phyloP scores from a whole-genome alignment of 2,797 vertebrate species.

The Gymnoscopelus braueri region DNA sequence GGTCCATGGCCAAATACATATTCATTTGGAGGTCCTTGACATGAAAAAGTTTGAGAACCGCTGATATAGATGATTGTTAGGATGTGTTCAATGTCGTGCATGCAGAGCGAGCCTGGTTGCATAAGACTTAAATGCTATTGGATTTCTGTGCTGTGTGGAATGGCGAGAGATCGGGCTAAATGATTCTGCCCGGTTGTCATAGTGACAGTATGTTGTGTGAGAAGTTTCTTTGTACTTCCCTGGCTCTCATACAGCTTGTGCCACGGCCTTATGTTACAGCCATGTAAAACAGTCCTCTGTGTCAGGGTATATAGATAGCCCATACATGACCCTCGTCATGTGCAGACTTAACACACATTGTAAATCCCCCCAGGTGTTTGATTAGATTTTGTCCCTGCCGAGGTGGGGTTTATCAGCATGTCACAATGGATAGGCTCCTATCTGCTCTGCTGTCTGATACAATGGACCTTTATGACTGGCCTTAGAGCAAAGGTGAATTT shows the following conservation, averaged over 20 bases:
- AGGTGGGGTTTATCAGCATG: constrained; percentile 13
- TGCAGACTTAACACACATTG: constrained; percentile 46
- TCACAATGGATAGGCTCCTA: constrained; percentile 2
- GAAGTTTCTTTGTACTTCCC: constrained; percentile 81
- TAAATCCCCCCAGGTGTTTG: constrained; percentile 33
- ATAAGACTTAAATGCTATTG: constrained; percentile 81
- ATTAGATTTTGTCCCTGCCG: constrained; percentile 32
- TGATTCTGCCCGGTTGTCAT: constrained; percentile 84
- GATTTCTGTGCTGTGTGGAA: constrained; percentile 80
- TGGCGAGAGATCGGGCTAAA: constrained; percentile 82
- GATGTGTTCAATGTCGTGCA: constrained; percentile 65
- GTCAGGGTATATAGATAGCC: constrained; percentile 45
- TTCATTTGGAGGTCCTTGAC: too few species aligned
- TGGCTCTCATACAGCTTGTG: constrained; percentile 74
- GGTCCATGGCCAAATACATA: too few species aligned
- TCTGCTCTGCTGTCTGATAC: not conserved
- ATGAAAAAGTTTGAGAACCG: too few species aligned
- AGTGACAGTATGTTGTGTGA: constrained; percentile 83
- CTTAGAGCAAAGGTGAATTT: constrained; percentile 38
- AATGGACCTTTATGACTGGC: not conserved
- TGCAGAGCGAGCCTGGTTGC: constrained; percentile 67
- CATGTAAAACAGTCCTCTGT: constrained; percentile 59
- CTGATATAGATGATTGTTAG: constrained; percentile 39
- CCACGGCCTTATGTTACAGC: constrained; percentile 66
- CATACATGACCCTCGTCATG: constrained; percentile 33